Evolutionary conservation across 2,113 vertebrate species (phyloP).

Genomic region (Oryzias curvinotus): DNA sequence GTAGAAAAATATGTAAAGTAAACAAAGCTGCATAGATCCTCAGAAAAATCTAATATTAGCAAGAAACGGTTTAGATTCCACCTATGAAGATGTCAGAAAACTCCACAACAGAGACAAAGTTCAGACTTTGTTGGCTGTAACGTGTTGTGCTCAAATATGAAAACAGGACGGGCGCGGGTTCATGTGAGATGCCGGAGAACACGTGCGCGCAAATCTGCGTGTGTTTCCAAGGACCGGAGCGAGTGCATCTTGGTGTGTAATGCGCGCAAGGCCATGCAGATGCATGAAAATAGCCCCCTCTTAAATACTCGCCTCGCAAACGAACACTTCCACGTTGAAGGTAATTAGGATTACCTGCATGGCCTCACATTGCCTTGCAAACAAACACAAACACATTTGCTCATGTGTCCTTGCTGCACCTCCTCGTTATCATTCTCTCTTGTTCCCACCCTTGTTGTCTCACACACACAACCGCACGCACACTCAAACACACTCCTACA

Average conservation of each 20-base stretch:
- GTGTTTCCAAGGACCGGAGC: slow-evolving; percentile 55
- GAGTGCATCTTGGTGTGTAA: slow-evolving; percentile 71
- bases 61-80: too few relatives aligned
- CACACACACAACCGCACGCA: slow-evolving; percentile 1
- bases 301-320: slow-evolving; percentile 52
- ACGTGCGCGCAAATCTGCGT: slow-evolving; percentile 47
- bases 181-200: slow-evolving; percentile 47
- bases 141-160: slow-evolving; percentile 40
- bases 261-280: slow-evolving; percentile 51
- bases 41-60: too few relatives aligned
- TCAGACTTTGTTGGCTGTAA: background rate
- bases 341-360: slow-evolving; percentile 69
- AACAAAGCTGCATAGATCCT: too few relatives aligned
- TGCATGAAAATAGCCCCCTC: slow-evolving; percentile 42
- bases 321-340: slow-evolving; percentile 46
- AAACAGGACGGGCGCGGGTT: slow-evolving; percentile 37
- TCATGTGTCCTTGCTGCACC: slow-evolving; percentile 49
- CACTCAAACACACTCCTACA: slow-evolving; percentile 46
- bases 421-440: slow-evolving; percentile 42
- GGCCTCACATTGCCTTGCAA: slow-evolving; percentile 57
- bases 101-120: background rate
- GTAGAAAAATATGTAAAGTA: too few relatives aligned
- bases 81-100: too few relatives aligned
- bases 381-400: slow-evolving; percentile 33
- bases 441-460: slow-evolving; percentile 57